Percentiles rank a stretch among this genome's conserved stretches.
Evolutionary conservation across 2,888 invertebrate genomes (phyloP).

Genomic region (Panzeria rudis): DNA sequence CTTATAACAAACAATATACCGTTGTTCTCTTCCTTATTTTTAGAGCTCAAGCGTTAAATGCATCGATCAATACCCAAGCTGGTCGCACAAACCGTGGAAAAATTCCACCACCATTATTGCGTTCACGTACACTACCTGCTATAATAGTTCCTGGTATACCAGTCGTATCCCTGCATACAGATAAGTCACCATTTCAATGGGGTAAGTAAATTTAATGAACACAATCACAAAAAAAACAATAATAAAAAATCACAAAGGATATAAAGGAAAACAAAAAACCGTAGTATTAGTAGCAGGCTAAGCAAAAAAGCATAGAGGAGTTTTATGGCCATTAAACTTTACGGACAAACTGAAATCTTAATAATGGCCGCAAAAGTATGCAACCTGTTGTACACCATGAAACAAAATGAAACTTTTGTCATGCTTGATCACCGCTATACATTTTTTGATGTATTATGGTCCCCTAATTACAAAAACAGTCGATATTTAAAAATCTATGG

Average conservation of each 20-base stretch:
- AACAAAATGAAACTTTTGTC: too few species aligned
- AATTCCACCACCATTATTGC: constrained; percentile 89
- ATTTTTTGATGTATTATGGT: too few species aligned
- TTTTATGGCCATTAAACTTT: constrained; percentile 4
- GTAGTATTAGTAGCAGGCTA: background rate
- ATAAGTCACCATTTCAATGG: constrained; percentile 86
- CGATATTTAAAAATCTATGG: too few species aligned
- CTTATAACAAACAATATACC: background rate
- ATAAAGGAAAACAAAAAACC: background rate
- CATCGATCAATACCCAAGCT: constrained; percentile 84
- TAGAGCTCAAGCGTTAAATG: constrained; percentile 86
- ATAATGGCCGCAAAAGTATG: background rate
- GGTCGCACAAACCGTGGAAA: constrained; percentile 84
- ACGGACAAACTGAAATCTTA: background rate
- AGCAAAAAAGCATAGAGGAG: background rate
- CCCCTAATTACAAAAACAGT: too few species aligned
- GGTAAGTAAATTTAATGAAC: constrained; percentile 79
- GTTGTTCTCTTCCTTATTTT: background rate
- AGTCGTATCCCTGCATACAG: constrained; percentile 92
- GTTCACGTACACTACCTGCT: constrained; percentile 93
- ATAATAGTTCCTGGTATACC: constrained; percentile 92
- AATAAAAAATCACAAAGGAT: background rate
- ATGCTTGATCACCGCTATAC: too few species aligned
- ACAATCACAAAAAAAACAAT: background rate
- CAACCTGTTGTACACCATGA: too few species aligned